phyloP scores from a whole-genome alignment of 2,888 invertebrate species.

The Dryadula phaetusa region DNA sequence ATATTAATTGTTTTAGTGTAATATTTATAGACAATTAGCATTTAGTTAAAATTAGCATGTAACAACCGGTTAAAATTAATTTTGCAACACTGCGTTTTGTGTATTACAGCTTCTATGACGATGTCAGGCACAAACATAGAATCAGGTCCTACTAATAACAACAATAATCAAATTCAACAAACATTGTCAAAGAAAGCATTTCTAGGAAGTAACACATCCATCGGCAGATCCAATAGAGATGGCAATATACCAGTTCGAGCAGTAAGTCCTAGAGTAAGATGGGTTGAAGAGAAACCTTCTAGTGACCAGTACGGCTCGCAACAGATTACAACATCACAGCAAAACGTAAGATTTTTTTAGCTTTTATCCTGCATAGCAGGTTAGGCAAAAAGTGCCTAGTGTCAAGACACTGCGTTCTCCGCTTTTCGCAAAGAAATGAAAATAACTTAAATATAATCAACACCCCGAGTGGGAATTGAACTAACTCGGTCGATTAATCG shows the following conservation, averaged over 20 bases:
- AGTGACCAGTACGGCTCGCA: conserved; percentile 73
- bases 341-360: conserved; percentile 67
- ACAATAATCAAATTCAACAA: conserved; percentile 73
- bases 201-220: conserved; percentile 80
- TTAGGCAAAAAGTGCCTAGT: no score
- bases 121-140: conserved; percentile 86
- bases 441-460: no score
- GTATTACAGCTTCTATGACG: conserved; percentile 87
- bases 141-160: conserved; percentile 78
- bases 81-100: neutral
- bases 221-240: conserved; percentile 76
- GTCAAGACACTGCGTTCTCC: no score
- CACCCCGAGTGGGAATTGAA: no score
- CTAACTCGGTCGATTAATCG: no score
- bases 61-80: neutral
- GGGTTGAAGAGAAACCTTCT: conserved; percentile 76
- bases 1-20: conserved; percentile 27
- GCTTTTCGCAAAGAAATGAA: no score
- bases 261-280: conserved; percentile 80
- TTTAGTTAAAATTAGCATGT: neutral
- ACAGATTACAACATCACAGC: conserved; percentile 74
- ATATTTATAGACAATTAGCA: neutral
- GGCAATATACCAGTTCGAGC: conserved; percentile 80
- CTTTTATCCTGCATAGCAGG: no score
- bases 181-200: conserved; percentile 79